Percentiles rank a stretch among this genome's conserved stretches.
Evolutionary conservation across 2,797 vertebrate genomes (phyloP).

Genomic region (Scarus forsteni): DNA sequence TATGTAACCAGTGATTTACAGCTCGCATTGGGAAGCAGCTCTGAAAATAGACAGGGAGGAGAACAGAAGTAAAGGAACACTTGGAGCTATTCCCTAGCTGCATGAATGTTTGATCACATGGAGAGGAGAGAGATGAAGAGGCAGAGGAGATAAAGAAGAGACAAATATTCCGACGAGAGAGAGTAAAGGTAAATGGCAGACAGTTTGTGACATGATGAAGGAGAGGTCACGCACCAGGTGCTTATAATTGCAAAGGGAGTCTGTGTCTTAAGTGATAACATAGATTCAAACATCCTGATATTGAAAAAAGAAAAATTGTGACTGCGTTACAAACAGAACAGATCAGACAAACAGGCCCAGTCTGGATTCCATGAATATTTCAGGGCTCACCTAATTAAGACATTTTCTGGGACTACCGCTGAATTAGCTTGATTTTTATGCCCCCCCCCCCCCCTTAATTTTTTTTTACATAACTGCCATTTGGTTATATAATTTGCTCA

Average conservation of each 20-base stretch:
- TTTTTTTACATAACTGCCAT: slow-evolving; percentile 79
- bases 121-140: slow-evolving; percentile 69
- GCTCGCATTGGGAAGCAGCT: slow-evolving; percentile 75
- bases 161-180: slow-evolving; percentile 52
- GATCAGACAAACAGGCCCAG: slow-evolving; percentile 23
- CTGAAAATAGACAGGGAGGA: slow-evolving; percentile 86
- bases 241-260: slow-evolving; percentile 9
- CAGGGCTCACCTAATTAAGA: slow-evolving; percentile 58
- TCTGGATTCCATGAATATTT: slow-evolving; percentile 38
- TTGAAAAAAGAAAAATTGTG: neutral
- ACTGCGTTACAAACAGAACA: slow-evolving; percentile 27
- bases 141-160: slow-evolving; percentile 54
- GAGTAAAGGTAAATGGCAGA: slow-evolving; percentile 33
- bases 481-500: slow-evolving; percentile 76
- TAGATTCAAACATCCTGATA: neutral
- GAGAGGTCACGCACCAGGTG: slow-evolving; percentile 2
- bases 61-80: slow-evolving; percentile 82
- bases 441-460: slow-evolving; percentile 17
- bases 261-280: neutral
- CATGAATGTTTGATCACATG: slow-evolving; percentile 85
- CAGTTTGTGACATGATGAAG: slow-evolving; percentile 19
- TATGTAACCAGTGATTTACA: slow-evolving; percentile 84
- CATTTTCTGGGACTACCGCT: slow-evolving; percentile 43
- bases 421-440: slow-evolving; percentile 48
- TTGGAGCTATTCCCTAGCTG: slow-evolving; percentile 79